These are phyloP conservation scores for Lochmaea capreae DNA, from an alignment of 2,888 invertebrate genomes.

Conservation along the genomic window DNA sequence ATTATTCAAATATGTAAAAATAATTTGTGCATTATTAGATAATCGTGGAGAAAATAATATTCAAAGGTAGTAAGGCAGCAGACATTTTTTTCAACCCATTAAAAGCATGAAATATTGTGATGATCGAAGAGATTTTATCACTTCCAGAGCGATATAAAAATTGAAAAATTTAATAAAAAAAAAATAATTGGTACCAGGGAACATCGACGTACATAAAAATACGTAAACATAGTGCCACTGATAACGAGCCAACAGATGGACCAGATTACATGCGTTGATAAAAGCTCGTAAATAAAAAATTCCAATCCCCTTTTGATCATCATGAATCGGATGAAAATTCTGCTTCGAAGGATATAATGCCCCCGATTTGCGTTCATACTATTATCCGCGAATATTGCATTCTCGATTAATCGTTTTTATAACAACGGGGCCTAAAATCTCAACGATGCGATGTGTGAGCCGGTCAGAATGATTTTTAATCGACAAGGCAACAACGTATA, in stretches of 20 bases:
- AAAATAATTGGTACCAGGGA: not conserved
- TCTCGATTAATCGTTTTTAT: slow-evolving; percentile 39
- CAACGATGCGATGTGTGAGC: slow-evolving; percentile 4
- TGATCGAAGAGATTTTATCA: not conserved
- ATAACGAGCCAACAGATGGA: slow-evolving; percentile 4
- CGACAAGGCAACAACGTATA: not conserved
- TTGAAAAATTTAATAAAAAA: not conserved
- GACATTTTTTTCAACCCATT: too few relatives aligned
- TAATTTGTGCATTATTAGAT: too few relatives aligned
- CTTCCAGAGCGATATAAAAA: not conserved
- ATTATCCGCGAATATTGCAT: slow-evolving; percentile 38
- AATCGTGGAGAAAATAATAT: too few relatives aligned
- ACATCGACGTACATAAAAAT: not conserved
- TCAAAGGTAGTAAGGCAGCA: too few relatives aligned
- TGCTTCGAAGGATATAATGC: slow-evolving; percentile 36
- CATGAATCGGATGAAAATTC: slow-evolving; percentile 38
- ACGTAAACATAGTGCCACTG: not conserved
- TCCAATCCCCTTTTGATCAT: slow-evolving; percentile 36
- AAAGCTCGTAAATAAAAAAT: slow-evolving; percentile 36
- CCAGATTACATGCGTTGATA: slow-evolving; percentile 31
- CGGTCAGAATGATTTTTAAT: slow-evolving; percentile 19
- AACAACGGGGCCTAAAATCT: slow-evolving; percentile 24
- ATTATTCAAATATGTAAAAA: too few relatives aligned
- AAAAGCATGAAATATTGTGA: not conserved
- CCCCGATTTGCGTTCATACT: slow-evolving; percentile 31